Conservation (phyloP, 1,140 invertebrate genomes). For the Leptopilina boulardi region DNA sequence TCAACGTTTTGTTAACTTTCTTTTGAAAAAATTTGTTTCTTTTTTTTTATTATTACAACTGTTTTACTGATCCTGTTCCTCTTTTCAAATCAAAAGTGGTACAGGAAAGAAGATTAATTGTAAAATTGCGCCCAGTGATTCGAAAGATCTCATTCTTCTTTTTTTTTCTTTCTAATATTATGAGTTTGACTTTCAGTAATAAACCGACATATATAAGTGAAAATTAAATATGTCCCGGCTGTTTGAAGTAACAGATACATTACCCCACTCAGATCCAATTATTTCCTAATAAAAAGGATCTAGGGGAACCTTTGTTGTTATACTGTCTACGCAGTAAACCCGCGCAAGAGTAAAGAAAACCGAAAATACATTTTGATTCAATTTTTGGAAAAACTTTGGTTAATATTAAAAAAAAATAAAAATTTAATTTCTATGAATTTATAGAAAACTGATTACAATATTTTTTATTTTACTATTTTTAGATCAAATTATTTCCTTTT, state of each 20-base stretch:
- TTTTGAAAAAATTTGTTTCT: not conserved
- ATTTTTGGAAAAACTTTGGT: not conserved
- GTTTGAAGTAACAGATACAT: conserved; percentile 40
- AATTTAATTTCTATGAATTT: too few species aligned
- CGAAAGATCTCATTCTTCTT: not conserved
- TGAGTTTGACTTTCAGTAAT: not conserved
- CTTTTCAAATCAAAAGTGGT: too few species aligned
- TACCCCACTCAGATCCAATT: conserved; percentile 57
- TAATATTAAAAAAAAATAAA: too few species aligned
- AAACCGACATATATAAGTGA: conserved; percentile 2
- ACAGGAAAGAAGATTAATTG: not conserved
- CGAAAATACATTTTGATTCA: not conserved
- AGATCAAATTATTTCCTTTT: too few species aligned
- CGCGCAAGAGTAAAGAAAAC: conserved; percentile 43
- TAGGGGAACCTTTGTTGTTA: conserved; percentile 51
- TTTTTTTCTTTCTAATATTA: not conserved
- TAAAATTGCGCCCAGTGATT: not conserved
- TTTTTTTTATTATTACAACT: too few species aligned
- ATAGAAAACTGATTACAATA: too few species aligned
- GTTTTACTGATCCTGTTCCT: too few species aligned
- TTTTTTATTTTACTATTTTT: too few species aligned
- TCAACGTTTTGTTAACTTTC: not conserved
- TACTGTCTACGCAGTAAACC: conserved; percentile 31
- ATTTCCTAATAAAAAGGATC: conserved; percentile 53
- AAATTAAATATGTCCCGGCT: conserved; percentile 5